Percentiles rank a stretch among this genome's conserved stretches.
phyloP scores from a whole-genome alignment of 2,888 invertebrate species.

The Stramonita haemastoma region DNA sequence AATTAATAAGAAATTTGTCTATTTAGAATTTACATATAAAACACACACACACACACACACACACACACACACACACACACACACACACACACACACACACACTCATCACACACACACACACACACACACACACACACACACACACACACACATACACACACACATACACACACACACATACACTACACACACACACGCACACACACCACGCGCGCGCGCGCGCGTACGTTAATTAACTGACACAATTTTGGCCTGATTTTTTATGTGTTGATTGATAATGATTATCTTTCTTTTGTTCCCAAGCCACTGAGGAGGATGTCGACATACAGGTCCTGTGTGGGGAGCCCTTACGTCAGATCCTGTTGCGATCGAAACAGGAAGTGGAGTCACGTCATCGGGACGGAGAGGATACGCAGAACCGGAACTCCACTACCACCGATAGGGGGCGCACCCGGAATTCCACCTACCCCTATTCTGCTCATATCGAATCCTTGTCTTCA shows the following conservation, averaged over 20 bases:
- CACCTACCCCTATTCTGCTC: constrained; percentile 28
- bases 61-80: no score
- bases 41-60: no score
- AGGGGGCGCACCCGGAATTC: constrained; percentile 48
- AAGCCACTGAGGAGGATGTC: constrained; percentile 63
- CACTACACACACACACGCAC: no score
- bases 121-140: no score
- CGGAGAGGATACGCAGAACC: constrained; percentile 8
- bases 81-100: no score
- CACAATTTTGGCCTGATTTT: not conserved
- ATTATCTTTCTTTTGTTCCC: not conserved
- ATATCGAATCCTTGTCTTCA: constrained; percentile 33
- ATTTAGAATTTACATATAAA: not conserved
- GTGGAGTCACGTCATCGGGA: constrained; percentile 47
- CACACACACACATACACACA: no score
- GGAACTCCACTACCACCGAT: not conserved
- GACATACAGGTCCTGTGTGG: constrained; percentile 64
- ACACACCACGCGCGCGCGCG: no score
- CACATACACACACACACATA: not conserved
- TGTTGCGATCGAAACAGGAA: constrained; percentile 51
- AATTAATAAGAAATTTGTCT: not conserved
- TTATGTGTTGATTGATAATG: not conserved
- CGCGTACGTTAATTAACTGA: no score
- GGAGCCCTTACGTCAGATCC: constrained; percentile 56
- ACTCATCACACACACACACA: no score